These are phyloP conservation scores for Cynopterus brachyotis DNA, from an alignment of 2,113 vertebrate species.

Conservation along the genomic window DNA sequence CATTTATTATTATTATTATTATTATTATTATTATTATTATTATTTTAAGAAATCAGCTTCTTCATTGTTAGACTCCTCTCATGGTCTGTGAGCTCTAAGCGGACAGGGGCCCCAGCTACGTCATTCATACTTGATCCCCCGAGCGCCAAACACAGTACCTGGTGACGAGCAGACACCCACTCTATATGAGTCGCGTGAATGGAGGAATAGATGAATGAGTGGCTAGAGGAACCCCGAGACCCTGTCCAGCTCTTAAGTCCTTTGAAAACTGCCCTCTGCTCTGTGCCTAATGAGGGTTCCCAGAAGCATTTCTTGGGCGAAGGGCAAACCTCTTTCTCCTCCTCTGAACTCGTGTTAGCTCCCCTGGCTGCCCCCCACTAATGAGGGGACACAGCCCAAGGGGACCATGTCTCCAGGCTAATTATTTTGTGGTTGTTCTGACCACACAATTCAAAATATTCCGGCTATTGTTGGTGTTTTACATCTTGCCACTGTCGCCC, in stretches of 20 bases:
- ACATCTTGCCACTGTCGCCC: conserved; percentile 59
- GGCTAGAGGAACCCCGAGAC: background rate
- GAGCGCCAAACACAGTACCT: background rate
- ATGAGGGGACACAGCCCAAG: conserved; percentile 71
- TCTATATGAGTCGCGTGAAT: background rate
- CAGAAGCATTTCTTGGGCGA: conserved; percentile 55
- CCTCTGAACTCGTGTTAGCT: conserved; percentile 43
- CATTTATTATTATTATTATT: background rate
- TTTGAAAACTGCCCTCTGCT: conserved; percentile 7
- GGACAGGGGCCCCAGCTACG: too few species aligned
- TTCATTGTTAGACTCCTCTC: background rate
- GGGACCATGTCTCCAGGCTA: conserved; percentile 65
- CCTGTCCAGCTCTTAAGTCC: background rate
- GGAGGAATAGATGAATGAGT: background rate
- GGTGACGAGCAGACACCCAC: background rate
- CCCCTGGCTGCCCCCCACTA: conserved; percentile 29
- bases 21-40: too few species aligned
- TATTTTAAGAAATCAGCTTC: background rate
- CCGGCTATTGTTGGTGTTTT: conserved; percentile 63
- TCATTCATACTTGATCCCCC: background rate
- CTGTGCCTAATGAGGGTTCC: conserved; percentile 59
- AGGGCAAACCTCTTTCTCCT: conserved; percentile 22
- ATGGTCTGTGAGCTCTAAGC: background rate
- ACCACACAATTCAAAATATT: conserved; percentile 54
- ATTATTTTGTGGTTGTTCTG: conserved; percentile 63